These are phyloP conservation scores for Plagodis pulveraria DNA, from an alignment of 2,888 invertebrate species.

Conservation along the genomic window DNA sequence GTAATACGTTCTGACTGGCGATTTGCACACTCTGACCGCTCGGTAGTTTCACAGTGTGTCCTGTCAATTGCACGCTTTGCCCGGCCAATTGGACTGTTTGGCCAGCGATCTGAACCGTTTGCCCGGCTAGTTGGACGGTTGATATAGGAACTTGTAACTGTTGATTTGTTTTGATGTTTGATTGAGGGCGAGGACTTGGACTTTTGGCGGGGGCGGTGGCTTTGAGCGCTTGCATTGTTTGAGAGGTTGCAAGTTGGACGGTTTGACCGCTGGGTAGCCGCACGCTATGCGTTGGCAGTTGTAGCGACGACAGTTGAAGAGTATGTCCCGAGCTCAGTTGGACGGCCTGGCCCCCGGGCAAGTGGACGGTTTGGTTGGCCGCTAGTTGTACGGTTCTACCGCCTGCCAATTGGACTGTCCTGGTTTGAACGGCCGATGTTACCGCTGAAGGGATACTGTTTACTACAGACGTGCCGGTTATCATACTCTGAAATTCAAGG, in stretches of 20 bases:
- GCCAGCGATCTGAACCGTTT: constrained; percentile 68
- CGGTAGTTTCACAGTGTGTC: constrained; percentile 77
- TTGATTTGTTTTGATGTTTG: constrained; percentile 50
- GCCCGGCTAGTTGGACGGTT: constrained; percentile 67
- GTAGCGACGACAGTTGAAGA: constrained; percentile 64
- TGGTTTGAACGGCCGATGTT: constrained; percentile 55
- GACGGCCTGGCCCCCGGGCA: constrained; percentile 59
- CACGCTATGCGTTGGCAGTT: constrained; percentile 70
- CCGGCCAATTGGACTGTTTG: constrained; percentile 73
- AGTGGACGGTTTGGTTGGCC: constrained; percentile 63
- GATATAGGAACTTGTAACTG: constrained; percentile 68
- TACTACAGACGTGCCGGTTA: constrained; percentile 56
- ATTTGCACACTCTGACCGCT: constrained; percentile 74
- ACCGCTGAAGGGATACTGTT: constrained; percentile 58
- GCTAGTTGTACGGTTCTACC: constrained; percentile 71
- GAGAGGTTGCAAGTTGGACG: constrained; percentile 68
- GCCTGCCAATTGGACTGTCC: constrained; percentile 69
- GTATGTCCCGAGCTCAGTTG: constrained; percentile 62
- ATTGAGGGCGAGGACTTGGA: constrained; percentile 52
- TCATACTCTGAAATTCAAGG: constrained; percentile 52
- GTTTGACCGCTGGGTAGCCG: constrained; percentile 74
- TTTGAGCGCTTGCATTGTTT: constrained; percentile 60
- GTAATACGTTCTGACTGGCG: constrained; percentile 65
- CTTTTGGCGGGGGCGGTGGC: constrained; percentile 51
- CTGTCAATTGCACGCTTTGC: constrained; percentile 72